phyloP scores from a whole-genome alignment of 2,113 vertebrate genomes.

The Grammomys dolichurus region DNA sequence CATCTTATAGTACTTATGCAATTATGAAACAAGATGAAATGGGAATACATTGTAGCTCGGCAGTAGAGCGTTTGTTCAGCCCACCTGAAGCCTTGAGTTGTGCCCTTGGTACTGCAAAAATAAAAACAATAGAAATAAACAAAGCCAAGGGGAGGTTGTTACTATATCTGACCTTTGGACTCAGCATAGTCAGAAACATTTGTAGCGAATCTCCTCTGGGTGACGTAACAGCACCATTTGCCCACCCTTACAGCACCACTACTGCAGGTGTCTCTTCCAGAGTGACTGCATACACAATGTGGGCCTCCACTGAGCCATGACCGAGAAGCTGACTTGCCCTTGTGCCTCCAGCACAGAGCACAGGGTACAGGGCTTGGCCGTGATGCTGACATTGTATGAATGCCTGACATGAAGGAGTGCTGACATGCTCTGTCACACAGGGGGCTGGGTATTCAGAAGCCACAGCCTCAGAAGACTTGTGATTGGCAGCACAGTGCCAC shows the following conservation, averaged over 20 bases:
- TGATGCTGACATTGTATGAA: not conserved
- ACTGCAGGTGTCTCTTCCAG: not conserved
- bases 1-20: not conserved
- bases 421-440: too few species aligned
- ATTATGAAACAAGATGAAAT: not conserved
- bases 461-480: not conserved
- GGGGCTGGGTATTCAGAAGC: not conserved
- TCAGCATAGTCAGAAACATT: too few species aligned
- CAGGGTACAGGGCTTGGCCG: not conserved
- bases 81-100: not conserved
- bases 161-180: not conserved
- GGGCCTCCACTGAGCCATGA: not conserved
- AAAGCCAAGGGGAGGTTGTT: not conserved
- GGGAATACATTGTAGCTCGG: not conserved
- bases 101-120: not conserved
- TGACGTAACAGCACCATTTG: fast-evolving
- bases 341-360: not conserved
- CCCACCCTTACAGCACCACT: fast-evolving
- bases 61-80: not conserved
- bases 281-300: not conserved
- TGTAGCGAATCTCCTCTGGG: not conserved
- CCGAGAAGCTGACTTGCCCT: not conserved
- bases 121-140: not conserved
- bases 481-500: not conserved
- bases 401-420: too few species aligned